Base-by-base conservation (phyloP, 2,888 invertebrate genomes). In the Dryocosmus kuriphilus region DNA sequence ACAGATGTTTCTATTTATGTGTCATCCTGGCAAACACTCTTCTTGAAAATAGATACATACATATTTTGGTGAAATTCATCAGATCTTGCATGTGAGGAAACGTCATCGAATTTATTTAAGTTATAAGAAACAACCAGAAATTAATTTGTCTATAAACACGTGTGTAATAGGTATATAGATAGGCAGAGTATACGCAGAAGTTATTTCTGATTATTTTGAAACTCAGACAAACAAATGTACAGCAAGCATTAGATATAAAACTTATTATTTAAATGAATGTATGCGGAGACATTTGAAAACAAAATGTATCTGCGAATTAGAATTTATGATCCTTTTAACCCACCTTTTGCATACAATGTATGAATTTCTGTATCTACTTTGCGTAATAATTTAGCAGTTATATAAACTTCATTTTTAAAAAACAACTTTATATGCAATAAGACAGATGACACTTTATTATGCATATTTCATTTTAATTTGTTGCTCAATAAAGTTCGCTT, bases 1-100 rank as follows among this genome's bases (percentile, higher is more conserved):
- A 71, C 51, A 51, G 51, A 71, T 71, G 71, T 71, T 71, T 71
- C 71, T 67, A 71, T 46, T 71, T 71, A 71, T 51, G 46, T 71
- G 71, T 51, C 51, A 71, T 30, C 51, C 51, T 30, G 30, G 27
- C 51, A 27, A 51, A 71, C n/a, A 71, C 11, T 27, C 46, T 46
- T 30, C 67, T 67, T 67, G 67, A 67, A 67, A 67, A 67, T 67
- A 71, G 71, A 71, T 8, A 71, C 27, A 51, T 46, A 46, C 19
- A 51, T n/a, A 51, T 71, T 51, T 71, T 51, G 14, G 51, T 51
- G 27, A 51, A 32, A 30, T 16, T 6, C 16, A 30, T 51, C 46
- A 71, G 46, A 51, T 71, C 27, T 30, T 27, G 51, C 27, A 24
- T 27, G 67, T 51, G 41, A 71, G 11, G 30, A 67, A 67, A 46